Evolutionary conservation across 1,140 invertebrate genomes (phyloP), one percentile per base, ranked within the genome.

Genomic region (Atta texana): DNA sequence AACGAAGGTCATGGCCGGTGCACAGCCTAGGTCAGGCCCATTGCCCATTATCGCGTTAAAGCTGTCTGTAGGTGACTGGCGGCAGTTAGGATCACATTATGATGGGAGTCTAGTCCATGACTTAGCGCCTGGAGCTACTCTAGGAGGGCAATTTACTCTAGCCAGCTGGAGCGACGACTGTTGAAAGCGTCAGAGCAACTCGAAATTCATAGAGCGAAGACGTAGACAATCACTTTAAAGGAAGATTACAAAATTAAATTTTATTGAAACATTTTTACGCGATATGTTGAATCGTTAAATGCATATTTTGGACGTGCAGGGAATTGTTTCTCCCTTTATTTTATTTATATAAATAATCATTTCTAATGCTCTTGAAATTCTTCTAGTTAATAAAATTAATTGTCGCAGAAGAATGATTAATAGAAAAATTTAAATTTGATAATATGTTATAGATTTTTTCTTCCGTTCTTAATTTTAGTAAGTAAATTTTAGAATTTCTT

Each of bases 11-110:
- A 95, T 89, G 93, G 94, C 90, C 93, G 90, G 81, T 91, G 90
- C 87, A 91, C 87, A 93, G 93, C 94, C 93, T 94, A 95, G 93
- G 93, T 95, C 94, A 95, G 94, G 94, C 94, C 94, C 94, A 94
- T 94, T 92, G 92, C 89, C 92, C 90, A 91, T 94, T 92, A 93
- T 93, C 92, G 92, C 90, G 89, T 93, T 92, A 93, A 92, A 72
- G 87, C 74, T 87, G 88, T 91, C 74, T 55, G 92, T 90, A 87
- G 91, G 77, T 92, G 93, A 86, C 88, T 87, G 89, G 81, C 88
- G 88, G 89, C 85, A 86, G 90, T 92, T 89, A 90, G 90, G 88
- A 92, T 87, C 49, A 63, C 59, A 71, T 80, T 80, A 85, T 55
- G 64, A 71, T 82, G 39, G 82, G 89, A 87, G 71, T 74, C 81